phyloP scores from a whole-genome alignment of 2,888 invertebrate genomes.

The Scotopteryx bipunctaria region DNA sequence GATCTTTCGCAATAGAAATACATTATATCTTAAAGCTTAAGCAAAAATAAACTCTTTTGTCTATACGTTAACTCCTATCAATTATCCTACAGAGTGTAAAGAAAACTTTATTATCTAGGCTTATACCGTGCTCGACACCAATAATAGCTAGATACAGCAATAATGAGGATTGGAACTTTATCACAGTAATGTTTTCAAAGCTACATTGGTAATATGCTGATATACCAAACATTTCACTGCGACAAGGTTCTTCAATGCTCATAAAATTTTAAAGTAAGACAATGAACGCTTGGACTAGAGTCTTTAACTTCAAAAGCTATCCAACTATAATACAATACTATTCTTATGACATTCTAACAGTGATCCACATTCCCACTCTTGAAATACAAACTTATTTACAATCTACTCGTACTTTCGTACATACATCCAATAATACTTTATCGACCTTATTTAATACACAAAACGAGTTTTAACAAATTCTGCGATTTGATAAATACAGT shows the following conservation, averaged over 20 bases:
- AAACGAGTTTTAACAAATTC: constrained; percentile 42
- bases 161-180: constrained; percentile 9
- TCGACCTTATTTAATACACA: constrained; percentile 46
- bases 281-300: constrained; percentile 25
- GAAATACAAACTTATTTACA: constrained; percentile 55
- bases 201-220: background rate
- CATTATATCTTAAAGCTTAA: constrained; percentile 76
- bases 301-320: constrained; percentile 15
- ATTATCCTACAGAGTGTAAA: constrained; percentile 51
- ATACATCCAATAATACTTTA: constrained; percentile 39
- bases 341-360: constrained; percentile 11
- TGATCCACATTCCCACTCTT: constrained; percentile 11
- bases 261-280: constrained; percentile 14
- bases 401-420: constrained; percentile 39
- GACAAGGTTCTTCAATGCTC: background rate
- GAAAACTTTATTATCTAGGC: constrained; percentile 60
- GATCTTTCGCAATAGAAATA: constrained; percentile 73
- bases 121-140: constrained; percentile 76
- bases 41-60: constrained; percentile 80
- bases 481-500: constrained; percentile 14
- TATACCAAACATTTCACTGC: background rate
- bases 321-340: constrained; percentile 5
- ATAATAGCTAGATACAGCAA: constrained; percentile 50
- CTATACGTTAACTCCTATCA: constrained; percentile 57
- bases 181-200: constrained; percentile 5